phyloP scores from a whole-genome alignment of 2,797 vertebrate species.

The Catharus ustulatus region DNA sequence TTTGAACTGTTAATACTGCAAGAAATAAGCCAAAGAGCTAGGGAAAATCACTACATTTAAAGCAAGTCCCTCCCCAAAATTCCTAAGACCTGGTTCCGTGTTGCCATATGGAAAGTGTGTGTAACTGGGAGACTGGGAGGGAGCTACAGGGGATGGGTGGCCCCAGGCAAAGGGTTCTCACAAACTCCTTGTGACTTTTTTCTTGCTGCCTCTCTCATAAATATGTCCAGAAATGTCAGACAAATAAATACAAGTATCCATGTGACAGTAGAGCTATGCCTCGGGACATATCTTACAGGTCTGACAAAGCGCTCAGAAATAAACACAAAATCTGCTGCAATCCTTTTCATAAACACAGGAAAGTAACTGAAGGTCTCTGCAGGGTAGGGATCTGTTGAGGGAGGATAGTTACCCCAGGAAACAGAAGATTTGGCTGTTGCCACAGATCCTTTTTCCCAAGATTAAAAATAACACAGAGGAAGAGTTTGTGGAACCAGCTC shows the following conservation, averaged over 20 bases:
- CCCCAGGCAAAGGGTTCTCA: neutral
- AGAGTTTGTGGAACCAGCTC: constrained; percentile 36
- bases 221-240: neutral
- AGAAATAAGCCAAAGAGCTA: neutral
- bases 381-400: neutral
- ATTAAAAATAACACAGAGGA: constrained; percentile 38
- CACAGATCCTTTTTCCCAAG: constrained; percentile 8
- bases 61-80: neutral
- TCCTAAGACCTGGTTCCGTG: neutral
- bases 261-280: neutral
- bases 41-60: neutral
- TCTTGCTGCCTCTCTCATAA: neutral
- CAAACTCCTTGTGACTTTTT: neutral
- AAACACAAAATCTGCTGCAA: neutral
- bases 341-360: neutral
- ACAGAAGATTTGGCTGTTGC: constrained; percentile 1
- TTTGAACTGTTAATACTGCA: neutral
- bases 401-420: neutral
- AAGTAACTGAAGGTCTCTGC: neutral
- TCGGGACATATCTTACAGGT: neutral
- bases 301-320: neutral
- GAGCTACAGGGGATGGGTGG: neutral
- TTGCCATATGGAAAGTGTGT: neutral
- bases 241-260: neutral
- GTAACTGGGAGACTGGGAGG: neutral